Evolutionary conservation across 2,797 vertebrate species (phyloP), one percentile per base, ranked within the genome.

Genomic region (Xiphophorus birchmanni): DNA sequence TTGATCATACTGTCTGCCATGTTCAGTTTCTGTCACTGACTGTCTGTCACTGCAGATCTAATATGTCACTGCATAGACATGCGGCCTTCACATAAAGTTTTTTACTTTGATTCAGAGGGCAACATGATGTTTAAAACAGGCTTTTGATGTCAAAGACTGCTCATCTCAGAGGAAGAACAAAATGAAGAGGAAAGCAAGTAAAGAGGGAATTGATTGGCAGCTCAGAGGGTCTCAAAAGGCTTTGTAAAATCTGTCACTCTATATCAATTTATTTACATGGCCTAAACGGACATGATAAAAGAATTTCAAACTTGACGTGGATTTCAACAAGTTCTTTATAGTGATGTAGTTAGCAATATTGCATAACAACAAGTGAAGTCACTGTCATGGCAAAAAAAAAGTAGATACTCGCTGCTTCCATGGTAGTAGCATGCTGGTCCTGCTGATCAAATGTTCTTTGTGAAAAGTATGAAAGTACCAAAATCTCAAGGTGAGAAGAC

Each of bases 101-200:
- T 32, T 83, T 73, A 76, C 85, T 93, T 91, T 90, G 86, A 91
- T 83, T 90, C 56, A 56, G 75, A 86, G 86, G 87, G 84, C 87
- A 85, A 85, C 80, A 47, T 84, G 81, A 84, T 86, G 88, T 86
- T 86, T 83, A 78, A 87, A 89, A 87, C 88, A 86, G 77, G 79
- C 58, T 86, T 92, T 93, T 93, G 88, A 93, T 93, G 87, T 90
- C 87, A 83, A 80, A 73, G 63, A 37, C 83, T 74, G 82, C 84
- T 88, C 86, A 77, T 89, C 91, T 90, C 89, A 80, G 83, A 87
- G 78, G 84, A 86, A 75, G 84, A 90, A 82, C 79, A 82, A 88
- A 94, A 89, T 83, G 85, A 91, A 89, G 79, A 75, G 83, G 72
- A 91, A 87, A 89, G 85, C 85, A 92, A 93, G 88, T 90, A 91